phyloP scores from a whole-genome alignment of 2,113 vertebrate species.

The Barbus barbus region DNA sequence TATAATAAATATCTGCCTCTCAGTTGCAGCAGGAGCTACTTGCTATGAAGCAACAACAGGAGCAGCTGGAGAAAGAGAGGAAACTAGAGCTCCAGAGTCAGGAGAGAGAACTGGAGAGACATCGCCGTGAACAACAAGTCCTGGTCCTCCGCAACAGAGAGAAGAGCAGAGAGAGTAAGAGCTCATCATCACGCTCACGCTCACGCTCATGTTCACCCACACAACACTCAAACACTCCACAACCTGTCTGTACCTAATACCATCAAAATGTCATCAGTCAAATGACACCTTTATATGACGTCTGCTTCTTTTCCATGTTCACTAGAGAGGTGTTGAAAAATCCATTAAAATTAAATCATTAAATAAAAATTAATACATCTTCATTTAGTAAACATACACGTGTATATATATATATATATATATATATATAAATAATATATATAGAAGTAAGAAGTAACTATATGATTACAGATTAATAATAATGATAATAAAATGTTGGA shows the following conservation, averaged over 20 bases:
- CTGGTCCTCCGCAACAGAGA: slow-evolving; percentile 90
- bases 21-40: slow-evolving; percentile 99
- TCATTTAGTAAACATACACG: no score
- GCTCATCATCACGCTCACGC: no score
- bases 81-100: slow-evolving; percentile 94
- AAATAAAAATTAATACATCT: no score
- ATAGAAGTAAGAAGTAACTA: neutral
- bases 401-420: no score
- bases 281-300: neutral
- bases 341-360: no score
- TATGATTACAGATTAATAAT: neutral
- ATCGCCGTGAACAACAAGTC: slow-evolving; percentile 89
- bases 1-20: slow-evolving; percentile 58
- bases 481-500: neutral
- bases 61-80: slow-evolving; percentile 93
- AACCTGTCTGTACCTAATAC: neutral
- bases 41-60: slow-evolving; percentile 96
- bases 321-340: neutral
- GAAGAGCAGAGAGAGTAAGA: slow-evolving; percentile 95
- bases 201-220: slow-evolving; percentile 34
- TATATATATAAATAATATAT: neutral
- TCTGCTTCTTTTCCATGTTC: neutral
- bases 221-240: slow-evolving; percentile 6
- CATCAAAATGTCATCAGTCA: neutral
- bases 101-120: slow-evolving; percentile 93